Evolutionary conservation across 2,888 invertebrate species (phyloP), one percentile per base, ranked within the genome.

Genomic region (Clunio marinus): DNA sequence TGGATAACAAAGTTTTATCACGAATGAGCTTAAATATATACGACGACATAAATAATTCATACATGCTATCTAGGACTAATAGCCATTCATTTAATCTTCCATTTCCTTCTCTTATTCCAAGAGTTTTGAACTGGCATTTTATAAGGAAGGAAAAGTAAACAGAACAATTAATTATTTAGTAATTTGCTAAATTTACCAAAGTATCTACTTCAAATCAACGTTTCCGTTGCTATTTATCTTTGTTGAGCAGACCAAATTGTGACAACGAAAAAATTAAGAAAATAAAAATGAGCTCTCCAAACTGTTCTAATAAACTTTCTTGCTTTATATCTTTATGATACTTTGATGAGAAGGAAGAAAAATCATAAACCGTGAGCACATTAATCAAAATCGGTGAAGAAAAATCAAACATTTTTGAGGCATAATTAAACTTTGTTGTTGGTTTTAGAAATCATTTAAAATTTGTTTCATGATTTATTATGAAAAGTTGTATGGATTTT

Each of bases 321-420:
- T 35, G 59, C 59, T 20, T 32, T 59, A 59, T 32, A 59, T n/a
- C 15, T 35, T 17, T 13, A 35, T 28, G 35, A 28, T 59, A n/a
- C n/a, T n/a, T n/a, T n/a, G n/a, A n/a, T n/a, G n/a, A n/a, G n/a
- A n/a, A n/a, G 20, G 59, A 59, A 35, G 59, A 55, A 45, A 35
- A 28, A 59, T 59, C 59, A 32, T 25, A 59, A 35, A 25, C 32
- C 59, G 59, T 59, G 59, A 35, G 59, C 59, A 59, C 59, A 59
- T 59, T 59, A 59, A 59, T 59, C 59, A 59, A 59, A 20, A 59
- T 59, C 59, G 32, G n/a, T 5, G n/a, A 7, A 20, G 59, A 59
- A 59, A n/a, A 57, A 57, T 57, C 57, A 27, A 27, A 25, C n/a
- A 57, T 57, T 57, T 57, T 57, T 25, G 25, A 57, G 57, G 24